These are phyloP conservation scores for Anableps anableps DNA, from an alignment of 2,797 vertebrate genomes.

Conservation along the genomic window DNA sequence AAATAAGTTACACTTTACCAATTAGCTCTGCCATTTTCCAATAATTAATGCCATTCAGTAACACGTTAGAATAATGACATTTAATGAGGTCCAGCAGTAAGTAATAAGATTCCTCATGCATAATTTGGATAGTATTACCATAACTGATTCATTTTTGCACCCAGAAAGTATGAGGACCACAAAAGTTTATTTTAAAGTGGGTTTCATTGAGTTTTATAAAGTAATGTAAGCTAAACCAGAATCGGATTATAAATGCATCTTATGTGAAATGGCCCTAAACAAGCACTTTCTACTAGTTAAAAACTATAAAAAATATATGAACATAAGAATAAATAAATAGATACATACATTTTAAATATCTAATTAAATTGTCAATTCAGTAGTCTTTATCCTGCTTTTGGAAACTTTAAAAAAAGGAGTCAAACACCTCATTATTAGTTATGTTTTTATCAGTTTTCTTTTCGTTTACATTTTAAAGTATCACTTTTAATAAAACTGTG, in stretches of 20 bases:
- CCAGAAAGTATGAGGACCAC: constrained; percentile 6
- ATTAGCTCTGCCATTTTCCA: constrained; percentile 51
- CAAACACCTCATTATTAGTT: too few species aligned
- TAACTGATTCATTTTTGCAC: constrained; percentile 43
- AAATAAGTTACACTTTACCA: constrained; percentile 38
- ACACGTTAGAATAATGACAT: constrained; percentile 53
- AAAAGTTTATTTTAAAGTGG: constrained; percentile 4
- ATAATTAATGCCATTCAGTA: constrained; percentile 63
- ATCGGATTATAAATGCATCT: not conserved
- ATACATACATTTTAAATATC: too few species aligned
- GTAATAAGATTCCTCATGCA: constrained; percentile 51
- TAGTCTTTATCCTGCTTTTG: too few species aligned
- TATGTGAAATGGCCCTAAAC: not conserved
- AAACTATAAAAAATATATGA: too few species aligned
- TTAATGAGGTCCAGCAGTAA: constrained; percentile 53
- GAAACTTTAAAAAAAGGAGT: too few species aligned
- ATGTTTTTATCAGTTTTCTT: too few species aligned
- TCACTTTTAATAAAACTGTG: too few species aligned
- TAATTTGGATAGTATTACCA: constrained; percentile 57
- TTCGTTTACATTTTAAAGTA: too few species aligned
- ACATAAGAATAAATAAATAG: too few species aligned
- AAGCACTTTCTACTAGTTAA: not conserved
- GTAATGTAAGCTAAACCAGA: not conserved
- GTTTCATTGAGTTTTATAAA: constrained; percentile 1
- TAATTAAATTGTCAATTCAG: too few species aligned